Percentiles rank a stretch among this genome's conserved stretches.
Evolutionary conservation across 1,140 invertebrate species (phyloP).

Genomic region (Holotrichia oblita): DNA sequence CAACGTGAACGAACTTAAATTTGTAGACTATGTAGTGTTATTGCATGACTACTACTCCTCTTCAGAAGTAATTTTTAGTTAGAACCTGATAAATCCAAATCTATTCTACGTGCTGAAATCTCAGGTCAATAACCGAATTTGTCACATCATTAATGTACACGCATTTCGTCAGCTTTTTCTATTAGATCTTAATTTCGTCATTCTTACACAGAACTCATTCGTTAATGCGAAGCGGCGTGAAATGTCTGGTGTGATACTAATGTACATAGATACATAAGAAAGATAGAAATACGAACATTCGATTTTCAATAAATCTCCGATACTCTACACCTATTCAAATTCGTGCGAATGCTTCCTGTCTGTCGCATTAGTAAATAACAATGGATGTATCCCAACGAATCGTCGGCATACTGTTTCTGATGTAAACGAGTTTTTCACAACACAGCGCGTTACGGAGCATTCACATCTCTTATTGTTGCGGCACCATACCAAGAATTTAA

Average conservation of each 20-base stretch:
- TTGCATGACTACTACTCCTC: no score
- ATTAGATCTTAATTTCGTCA: background rate
- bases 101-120: background rate
- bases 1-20: no score
- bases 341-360: background rate
- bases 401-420: constrained; percentile 5
- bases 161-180: background rate
- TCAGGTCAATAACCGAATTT: background rate
- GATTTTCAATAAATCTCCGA: background rate
- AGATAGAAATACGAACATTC: background rate
- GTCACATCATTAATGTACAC: background rate
- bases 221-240: background rate
- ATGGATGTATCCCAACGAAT: background rate
- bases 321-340: background rate
- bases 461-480: constrained; percentile 12
- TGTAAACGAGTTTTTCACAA: background rate
- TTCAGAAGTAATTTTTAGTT: no score
- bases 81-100: no score
- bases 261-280: background rate
- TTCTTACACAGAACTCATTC: background rate
- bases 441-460: background rate
- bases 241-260: no score
- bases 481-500: background rate
- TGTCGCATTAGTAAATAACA: constrained; percentile 10
- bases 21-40: no score